Percentiles rank a stretch among this genome's conserved stretches.
These are phyloP conservation scores for Mobula birostris DNA, from an alignment of 2,113 vertebrate species.

Conservation along the genomic window DNA sequence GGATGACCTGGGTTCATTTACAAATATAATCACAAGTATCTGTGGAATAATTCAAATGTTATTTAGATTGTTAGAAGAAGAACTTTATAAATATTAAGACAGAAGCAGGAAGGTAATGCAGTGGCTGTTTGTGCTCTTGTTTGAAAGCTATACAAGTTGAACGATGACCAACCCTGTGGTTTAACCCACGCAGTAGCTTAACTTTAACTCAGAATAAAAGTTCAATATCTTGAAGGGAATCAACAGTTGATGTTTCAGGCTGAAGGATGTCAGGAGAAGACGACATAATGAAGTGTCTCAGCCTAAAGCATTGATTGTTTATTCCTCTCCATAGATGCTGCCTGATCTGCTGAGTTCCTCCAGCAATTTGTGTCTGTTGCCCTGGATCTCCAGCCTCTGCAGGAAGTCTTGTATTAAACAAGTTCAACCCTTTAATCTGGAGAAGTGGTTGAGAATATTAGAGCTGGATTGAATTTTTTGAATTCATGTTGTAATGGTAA, in stretches of 20 bases:
- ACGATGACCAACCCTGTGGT: not conserved
- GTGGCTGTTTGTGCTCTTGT: not conserved
- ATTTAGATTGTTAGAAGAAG: not conserved
- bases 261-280: too few relatives aligned
- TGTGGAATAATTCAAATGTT: not conserved
- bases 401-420: too few relatives aligned
- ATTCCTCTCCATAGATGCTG: too few relatives aligned
- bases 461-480: not conserved
- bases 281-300: too few relatives aligned
- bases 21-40: not conserved
- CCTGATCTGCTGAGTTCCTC: too few relatives aligned
- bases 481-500: not conserved
- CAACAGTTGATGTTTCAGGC: too few relatives aligned
- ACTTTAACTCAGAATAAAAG: not conserved
- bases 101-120: not conserved
- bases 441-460: not conserved
- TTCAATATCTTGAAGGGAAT: not conserved
- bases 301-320: too few relatives aligned
- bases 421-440: not conserved
- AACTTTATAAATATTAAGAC: not conserved
- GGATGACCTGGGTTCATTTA: not conserved
- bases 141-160: not conserved
- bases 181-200: not conserved
- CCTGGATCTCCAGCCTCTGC: too few relatives aligned
- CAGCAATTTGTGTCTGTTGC: too few relatives aligned